These are phyloP conservation scores for Coregonus suidteri DNA, from an alignment of 2,797 vertebrate genomes.

Conservation along the genomic window DNA sequence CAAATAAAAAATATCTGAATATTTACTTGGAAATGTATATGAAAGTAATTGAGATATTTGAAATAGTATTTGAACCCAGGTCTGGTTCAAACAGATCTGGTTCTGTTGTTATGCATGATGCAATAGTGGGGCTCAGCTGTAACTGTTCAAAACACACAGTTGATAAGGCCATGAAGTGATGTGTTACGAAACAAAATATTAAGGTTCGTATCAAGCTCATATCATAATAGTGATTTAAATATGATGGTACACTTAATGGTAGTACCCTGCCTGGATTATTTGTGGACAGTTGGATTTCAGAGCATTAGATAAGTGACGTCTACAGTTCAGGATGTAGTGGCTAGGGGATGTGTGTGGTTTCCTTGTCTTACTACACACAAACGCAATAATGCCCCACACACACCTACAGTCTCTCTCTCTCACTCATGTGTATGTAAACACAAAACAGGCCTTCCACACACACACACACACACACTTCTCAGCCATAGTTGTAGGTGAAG, in stretches of 20 bases:
- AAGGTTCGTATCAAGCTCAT: slow-evolving; percentile 13
- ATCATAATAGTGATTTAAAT: slow-evolving; percentile 20
- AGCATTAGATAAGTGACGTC: not conserved
- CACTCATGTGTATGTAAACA: not conserved
- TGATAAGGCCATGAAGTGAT: slow-evolving; percentile 61
- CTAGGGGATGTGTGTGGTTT: slow-evolving; percentile 11
- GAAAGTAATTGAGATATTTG: no score
- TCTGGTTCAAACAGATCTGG: not conserved
- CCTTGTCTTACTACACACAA: slow-evolving; percentile 15
- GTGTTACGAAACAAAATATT: slow-evolving; percentile 28
- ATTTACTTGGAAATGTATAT: no score
- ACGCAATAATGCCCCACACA: slow-evolving; percentile 34
- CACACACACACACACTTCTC: slow-evolving; percentile 62
- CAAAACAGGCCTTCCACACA: slow-evolving; percentile 12
- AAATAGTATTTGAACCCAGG: no score
- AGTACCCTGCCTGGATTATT: slow-evolving; percentile 3
- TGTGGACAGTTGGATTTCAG: not conserved
- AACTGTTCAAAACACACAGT: slow-evolving; percentile 27
- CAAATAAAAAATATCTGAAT: no score
- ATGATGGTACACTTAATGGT: not conserved
- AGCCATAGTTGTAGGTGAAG: slow-evolving; percentile 97
- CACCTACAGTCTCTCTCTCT: slow-evolving; percentile 31
- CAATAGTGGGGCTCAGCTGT: slow-evolving; percentile 17
- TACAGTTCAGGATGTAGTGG: slow-evolving; percentile 1
- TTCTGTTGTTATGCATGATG: slow-evolving; percentile 31